Percentiles rank a stretch among this genome's conserved stretches.
phyloP scores from a whole-genome alignment of 2,888 invertebrate genomes.

The Cepaea hortensis region DNA sequence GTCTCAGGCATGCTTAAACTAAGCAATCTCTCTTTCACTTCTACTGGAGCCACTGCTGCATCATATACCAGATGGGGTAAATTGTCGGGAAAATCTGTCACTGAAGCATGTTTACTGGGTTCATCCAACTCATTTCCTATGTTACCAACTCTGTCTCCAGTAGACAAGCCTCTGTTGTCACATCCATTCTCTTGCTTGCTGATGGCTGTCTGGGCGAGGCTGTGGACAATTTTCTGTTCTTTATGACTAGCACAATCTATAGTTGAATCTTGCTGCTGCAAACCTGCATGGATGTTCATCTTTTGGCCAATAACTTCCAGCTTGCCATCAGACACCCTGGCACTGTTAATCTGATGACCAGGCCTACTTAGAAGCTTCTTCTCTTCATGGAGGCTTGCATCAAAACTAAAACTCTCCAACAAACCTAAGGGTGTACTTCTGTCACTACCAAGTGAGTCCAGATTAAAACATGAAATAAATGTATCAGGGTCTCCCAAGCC shows the following conservation, averaged over 20 bases:
- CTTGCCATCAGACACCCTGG: background rate
- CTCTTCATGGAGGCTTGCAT: background rate
- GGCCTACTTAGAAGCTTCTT: background rate
- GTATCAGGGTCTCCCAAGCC: constrained; percentile 82
- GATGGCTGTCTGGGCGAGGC: too few species aligned
- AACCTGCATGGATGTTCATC: background rate
- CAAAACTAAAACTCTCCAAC: constrained; percentile 5
- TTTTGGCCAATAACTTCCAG: background rate
- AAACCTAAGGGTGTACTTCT: background rate
- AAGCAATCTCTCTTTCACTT: background rate
- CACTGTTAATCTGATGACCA: background rate
- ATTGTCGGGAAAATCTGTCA: background rate
- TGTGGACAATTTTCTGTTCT: too few species aligned
- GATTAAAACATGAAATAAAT: constrained; percentile 20
- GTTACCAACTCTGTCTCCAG: background rate
- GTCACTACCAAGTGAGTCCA: background rate
- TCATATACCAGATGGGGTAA: background rate
- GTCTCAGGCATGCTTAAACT: background rate
- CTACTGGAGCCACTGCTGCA: background rate
- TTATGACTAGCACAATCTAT: background rate
- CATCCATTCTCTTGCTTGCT: too few species aligned
- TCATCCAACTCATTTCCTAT: background rate
- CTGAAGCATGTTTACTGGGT: background rate
- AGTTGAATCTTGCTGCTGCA: background rate
- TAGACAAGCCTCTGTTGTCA: background rate